A percentile compares a stretch with the other conserved stretches of the same genome.
Evolutionary conservation across 2,113 vertebrate species (phyloP).

Genomic region (Casuarius casuarius): DNA sequence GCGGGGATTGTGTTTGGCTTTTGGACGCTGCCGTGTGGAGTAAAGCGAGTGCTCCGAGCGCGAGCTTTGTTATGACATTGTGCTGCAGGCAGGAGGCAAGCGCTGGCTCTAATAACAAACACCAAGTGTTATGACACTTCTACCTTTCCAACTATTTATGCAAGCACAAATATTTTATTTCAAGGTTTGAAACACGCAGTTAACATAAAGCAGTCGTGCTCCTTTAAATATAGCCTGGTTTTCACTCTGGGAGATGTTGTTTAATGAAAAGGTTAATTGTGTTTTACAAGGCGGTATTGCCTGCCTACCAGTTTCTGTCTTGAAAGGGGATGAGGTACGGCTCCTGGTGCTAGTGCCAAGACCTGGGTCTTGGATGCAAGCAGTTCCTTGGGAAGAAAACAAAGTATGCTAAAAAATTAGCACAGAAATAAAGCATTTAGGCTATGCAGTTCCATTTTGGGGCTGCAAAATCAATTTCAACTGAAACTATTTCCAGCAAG

Average conservation of each 20-base stretch:
- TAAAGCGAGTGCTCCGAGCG: constrained; percentile 46
- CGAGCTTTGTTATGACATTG: constrained; percentile 71
- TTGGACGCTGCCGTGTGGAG: constrained; percentile 55
- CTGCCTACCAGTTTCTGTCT: constrained; percentile 45
- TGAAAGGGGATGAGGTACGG: constrained; percentile 14
- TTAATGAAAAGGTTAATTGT: constrained; percentile 76
- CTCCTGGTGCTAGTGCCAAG: neutral
- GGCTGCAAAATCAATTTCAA: neutral
- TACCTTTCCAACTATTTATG: constrained; percentile 80
- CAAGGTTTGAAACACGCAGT: constrained; percentile 44
- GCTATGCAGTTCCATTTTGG: neutral
- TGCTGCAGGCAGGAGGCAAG: constrained; percentile 75
- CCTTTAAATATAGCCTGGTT: constrained; percentile 15
- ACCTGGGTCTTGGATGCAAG: neutral
- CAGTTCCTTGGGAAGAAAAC: constrained; percentile 5
- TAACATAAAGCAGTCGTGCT: constrained; percentile 75
- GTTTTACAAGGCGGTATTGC: constrained; percentile 49
- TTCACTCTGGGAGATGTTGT: constrained; percentile 52
- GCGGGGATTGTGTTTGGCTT: constrained; percentile 31
- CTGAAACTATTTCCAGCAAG: neutral
- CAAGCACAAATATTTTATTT: constrained; percentile 79
- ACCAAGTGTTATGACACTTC: constrained; percentile 78
- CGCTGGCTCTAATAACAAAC: constrained; percentile 72
- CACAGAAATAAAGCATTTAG: neutral
- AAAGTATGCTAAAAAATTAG: neutral